Evolutionary conservation across 2,888 invertebrate species (phyloP).

Genomic region (Amitus sp.): DNA sequence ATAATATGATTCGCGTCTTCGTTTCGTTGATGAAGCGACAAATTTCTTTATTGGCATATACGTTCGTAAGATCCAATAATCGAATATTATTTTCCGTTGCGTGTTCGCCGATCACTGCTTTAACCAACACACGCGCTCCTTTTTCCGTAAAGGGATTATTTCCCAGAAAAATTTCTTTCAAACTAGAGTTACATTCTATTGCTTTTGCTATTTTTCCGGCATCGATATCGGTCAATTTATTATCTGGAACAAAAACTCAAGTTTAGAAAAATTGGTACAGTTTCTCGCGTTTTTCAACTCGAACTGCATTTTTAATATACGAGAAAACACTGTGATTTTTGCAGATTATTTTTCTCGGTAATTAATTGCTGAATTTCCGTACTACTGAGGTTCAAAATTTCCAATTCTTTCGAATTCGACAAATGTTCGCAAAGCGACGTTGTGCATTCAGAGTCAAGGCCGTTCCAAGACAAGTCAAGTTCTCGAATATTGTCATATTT

Average conservation of each 20-base stretch:
- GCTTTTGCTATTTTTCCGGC: constrained; percentile 61
- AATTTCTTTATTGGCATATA: constrained; percentile 65
- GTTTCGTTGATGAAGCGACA: too few relatives aligned
- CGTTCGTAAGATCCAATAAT: constrained; percentile 68
- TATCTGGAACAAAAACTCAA: constrained; percentile 42
- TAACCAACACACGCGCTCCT: constrained; percentile 55
- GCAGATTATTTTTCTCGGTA: neutral
- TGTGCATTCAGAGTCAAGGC: constrained; percentile 56
- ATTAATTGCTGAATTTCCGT: constrained; percentile 20
- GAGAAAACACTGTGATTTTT: too few relatives aligned
- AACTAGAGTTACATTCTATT: constrained; percentile 63
- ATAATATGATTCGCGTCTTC: too few relatives aligned
- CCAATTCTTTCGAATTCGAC: constrained; percentile 35
- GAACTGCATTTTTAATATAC: too few relatives aligned
- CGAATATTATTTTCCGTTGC: constrained; percentile 42
- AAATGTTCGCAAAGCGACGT: constrained; percentile 42
- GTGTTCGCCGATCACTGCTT: constrained; percentile 11
- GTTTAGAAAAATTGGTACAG: too few relatives aligned
- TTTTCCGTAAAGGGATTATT: constrained; percentile 67
- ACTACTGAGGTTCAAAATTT: constrained; percentile 52
- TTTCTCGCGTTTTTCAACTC: too few relatives aligned
- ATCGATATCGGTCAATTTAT: constrained; percentile 54
- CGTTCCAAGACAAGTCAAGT: constrained; percentile 68
- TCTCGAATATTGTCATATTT: constrained; percentile 54
- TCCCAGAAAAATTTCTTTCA: constrained; percentile 66